Percentiles rank a stretch among this genome's conserved stretches.
phyloP scores from a whole-genome alignment of 2,113 vertebrate species.

The Pomatostomus ruficeps region DNA sequence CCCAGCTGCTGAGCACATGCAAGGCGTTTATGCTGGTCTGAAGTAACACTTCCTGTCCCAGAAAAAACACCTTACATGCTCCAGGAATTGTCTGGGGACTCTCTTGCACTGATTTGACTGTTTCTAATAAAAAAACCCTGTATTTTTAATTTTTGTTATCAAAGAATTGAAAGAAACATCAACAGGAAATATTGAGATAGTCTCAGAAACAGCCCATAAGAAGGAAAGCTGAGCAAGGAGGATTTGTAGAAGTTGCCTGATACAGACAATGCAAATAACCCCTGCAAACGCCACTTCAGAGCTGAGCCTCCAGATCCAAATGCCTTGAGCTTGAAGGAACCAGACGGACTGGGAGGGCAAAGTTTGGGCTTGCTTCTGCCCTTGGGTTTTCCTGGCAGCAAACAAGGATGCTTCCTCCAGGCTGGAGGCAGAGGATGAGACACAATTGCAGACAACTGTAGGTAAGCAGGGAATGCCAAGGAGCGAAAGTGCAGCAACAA shows the following conservation, averaged over 20 bases:
- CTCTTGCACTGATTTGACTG: background rate
- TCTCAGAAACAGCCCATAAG: background rate
- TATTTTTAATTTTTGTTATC: background rate
- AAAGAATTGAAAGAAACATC: background rate
- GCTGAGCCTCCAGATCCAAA: background rate
- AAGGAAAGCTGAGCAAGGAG: background rate
- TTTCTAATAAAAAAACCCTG: background rate
- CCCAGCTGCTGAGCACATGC: background rate
- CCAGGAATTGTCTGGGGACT: background rate
- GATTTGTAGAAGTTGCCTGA: background rate
- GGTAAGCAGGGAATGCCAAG: background rate
- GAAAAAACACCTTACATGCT: background rate
- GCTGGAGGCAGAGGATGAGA: background rate
- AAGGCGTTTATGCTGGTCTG: background rate
- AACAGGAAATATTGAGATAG: background rate
- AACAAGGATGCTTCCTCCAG: background rate
- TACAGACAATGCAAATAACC: background rate
- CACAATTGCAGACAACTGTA: background rate
- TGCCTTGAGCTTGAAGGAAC: background rate
- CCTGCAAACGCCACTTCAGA: background rate
- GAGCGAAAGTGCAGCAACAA: background rate
- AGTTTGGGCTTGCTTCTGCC: background rate
- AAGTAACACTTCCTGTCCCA: background rate
- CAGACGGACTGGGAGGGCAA: background rate
- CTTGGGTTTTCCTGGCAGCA: background rate